Conservation (phyloP, 2,888 invertebrate species). For the Orthonevra nobilis region DNA sequence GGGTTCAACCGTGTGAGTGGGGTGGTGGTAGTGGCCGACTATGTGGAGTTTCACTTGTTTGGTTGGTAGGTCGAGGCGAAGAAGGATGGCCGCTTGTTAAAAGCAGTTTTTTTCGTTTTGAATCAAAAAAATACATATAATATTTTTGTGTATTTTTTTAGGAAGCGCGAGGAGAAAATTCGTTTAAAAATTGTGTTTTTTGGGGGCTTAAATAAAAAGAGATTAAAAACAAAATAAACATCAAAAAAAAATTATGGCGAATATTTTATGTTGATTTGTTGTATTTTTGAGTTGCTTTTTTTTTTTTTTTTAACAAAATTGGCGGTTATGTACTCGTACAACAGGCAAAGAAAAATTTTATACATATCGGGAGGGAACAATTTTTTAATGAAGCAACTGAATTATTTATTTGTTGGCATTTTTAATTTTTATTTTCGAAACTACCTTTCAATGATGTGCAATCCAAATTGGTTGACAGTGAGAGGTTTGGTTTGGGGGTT, state of each 20-base stretch:
- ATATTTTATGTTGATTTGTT: constrained; percentile 65
- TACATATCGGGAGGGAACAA: constrained; percentile 2
- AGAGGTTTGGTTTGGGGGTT: neutral
- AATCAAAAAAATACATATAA: constrained; percentile 22
- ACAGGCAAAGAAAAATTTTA: neutral
- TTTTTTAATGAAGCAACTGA: constrained; percentile 30
- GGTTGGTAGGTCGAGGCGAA: constrained; percentile 18
- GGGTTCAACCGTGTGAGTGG: too few relatives aligned
- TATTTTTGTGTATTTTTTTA: constrained; percentile 31
- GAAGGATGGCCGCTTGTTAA: constrained; percentile 57
- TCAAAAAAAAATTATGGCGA: constrained; percentile 61
- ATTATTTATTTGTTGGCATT: constrained; percentile 40
- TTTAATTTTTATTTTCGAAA: constrained; percentile 52
- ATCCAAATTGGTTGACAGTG: constrained; percentile 52
- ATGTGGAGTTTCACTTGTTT: constrained; percentile 17
- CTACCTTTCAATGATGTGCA: constrained; percentile 56
- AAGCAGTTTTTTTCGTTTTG: constrained; percentile 48
- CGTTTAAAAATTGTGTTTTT: constrained; percentile 41
- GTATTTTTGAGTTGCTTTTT: too few relatives aligned
- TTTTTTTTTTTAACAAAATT: constrained; percentile 28
- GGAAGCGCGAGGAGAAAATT: constrained; percentile 26
- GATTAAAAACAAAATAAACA: constrained; percentile 45
- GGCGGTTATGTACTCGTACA: constrained; percentile 1
- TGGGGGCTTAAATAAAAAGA: too few relatives aligned
- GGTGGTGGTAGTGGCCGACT: constrained; percentile 5